phyloP scores from a whole-genome alignment of 2,888 invertebrate genomes.

The Ferdinandea cuprea region DNA sequence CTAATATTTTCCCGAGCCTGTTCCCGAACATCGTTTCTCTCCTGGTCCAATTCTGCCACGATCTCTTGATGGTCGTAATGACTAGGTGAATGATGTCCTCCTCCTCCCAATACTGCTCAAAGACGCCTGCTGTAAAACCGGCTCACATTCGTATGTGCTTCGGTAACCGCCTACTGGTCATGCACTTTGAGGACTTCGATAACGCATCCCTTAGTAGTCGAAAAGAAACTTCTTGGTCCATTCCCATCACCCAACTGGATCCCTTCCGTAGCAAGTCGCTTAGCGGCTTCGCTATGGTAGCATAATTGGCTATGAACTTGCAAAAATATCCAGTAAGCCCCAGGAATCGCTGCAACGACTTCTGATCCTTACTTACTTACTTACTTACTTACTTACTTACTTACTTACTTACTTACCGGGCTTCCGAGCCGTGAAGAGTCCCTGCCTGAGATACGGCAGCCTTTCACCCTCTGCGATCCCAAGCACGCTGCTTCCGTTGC shows the following conservation, averaged over 20 bases:
- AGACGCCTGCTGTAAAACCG: not conserved
- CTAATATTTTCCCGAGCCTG: no score
- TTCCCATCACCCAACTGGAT: slow-evolving; percentile 42
- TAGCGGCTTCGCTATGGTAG: slow-evolving; percentile 46
- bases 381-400: no score
- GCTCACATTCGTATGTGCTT: slow-evolving; percentile 72
- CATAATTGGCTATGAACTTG: slow-evolving; percentile 37
- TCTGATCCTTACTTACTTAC: slow-evolving; percentile 1
- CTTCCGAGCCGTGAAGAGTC: no score
- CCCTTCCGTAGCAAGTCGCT: slow-evolving; percentile 72
- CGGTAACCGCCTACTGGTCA: slow-evolving; percentile 51
- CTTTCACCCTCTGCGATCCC: no score
- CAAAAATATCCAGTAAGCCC: slow-evolving; percentile 27
- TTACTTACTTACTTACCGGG: no score
- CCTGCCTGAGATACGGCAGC: no score
- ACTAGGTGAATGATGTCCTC: no score
- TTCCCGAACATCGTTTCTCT: no score
- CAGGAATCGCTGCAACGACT: slow-evolving; percentile 22
- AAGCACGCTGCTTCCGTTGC: no score
- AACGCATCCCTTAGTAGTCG: slow-evolving; percentile 50
- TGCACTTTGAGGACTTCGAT: slow-evolving; percentile 56
- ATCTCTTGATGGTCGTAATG: no score
- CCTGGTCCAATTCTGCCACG: no score
- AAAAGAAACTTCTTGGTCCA: slow-evolving; percentile 31
- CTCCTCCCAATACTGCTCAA: no score